phyloP scores from a whole-genome alignment of 2,113 vertebrate species.

The human region GRCh38 chr12:19875001-19875500 shows the following conservation, averaged over 20 bases:
- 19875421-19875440: background rate
- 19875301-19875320: background rate
- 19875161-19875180: background rate
- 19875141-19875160: background rate
- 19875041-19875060: background rate
- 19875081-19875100: background rate
- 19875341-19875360: background rate
- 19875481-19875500: background rate
- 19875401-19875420: background rate
- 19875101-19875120: background rate
- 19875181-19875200: background rate
- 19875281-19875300: background rate
- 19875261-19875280: background rate
- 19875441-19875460: background rate
- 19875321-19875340: background rate
- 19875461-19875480: background rate
- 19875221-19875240: background rate
- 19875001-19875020: background rate
- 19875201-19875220: background rate
- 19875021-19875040: background rate
- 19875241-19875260: background rate
- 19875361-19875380: background rate
- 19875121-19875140: background rate
- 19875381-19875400: background rate
- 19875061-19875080: background rate